Evolutionary conservation across 2,113 vertebrate species (phyloP).

Genomic region (Phodopus roborovskii): DNA sequence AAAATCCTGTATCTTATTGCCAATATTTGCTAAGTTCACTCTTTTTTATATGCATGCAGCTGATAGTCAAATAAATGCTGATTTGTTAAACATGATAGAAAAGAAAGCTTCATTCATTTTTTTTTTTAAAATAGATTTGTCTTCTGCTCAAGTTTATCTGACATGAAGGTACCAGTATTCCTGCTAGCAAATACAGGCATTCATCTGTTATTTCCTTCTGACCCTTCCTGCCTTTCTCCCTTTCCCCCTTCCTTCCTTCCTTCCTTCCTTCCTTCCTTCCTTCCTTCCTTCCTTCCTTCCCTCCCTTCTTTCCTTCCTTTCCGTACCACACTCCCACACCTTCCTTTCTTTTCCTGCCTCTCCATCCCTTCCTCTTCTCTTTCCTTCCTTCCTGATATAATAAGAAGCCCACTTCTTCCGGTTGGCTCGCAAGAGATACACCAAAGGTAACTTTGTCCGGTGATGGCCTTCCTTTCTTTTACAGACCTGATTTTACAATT

Average conservation of each 20-base stretch:
- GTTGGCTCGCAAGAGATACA: background rate
- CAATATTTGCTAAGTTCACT: conserved; percentile 40
- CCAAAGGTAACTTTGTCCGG: background rate
- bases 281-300: background rate
- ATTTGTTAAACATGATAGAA: background rate
- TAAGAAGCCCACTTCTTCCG: conserved; percentile 35
- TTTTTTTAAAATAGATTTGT: background rate
- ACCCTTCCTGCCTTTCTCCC: background rate
- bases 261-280: background rate
- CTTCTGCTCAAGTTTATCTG: conserved; percentile 6
- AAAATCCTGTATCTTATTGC: background rate
- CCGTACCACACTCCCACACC: too few species aligned
- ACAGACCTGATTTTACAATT: conserved; percentile 62
- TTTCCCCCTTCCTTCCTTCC: background rate
- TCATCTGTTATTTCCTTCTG: background rate
- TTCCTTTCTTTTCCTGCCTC: background rate
- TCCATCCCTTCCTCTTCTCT: background rate
- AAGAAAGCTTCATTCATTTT: conserved; percentile 3
- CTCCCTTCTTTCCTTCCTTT: background rate
- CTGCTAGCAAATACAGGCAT: conserved; percentile 25
- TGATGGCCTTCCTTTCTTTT: conserved; percentile 14
- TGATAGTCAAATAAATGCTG: background rate
- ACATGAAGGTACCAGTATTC: conserved; percentile 11
- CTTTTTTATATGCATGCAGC: conserved; percentile 13
- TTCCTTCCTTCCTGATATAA: background rate